A percentile compares a stretch with the other conserved stretches of the same genome.
Evolutionary conservation across 2,113 vertebrate genomes (phyloP).

Genomic region (Protobothrops mucrosquamatus): DNA sequence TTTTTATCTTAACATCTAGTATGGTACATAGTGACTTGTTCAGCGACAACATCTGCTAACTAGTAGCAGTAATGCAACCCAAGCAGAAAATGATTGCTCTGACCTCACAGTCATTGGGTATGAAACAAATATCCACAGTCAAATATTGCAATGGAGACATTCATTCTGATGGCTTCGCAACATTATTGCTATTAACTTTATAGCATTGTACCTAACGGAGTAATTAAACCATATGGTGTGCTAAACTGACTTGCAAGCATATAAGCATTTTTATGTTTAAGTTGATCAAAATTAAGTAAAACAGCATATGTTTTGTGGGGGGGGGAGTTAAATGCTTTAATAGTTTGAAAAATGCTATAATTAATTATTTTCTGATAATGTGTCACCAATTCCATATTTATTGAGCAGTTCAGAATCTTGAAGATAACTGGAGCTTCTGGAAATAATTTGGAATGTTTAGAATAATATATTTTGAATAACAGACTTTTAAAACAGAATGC

Average conservation of each 20-base stretch:
- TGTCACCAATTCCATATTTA: not conserved
- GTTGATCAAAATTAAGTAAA: slow-evolving; percentile 73
- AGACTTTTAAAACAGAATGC: slow-evolving; percentile 26
- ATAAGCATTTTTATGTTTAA: slow-evolving; percentile 67
- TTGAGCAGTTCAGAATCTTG: slow-evolving; percentile 7
- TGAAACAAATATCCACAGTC: slow-evolving; percentile 40
- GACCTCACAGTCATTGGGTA: slow-evolving; percentile 49
- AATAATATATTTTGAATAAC: slow-evolving; percentile 33
- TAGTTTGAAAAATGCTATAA: slow-evolving; percentile 43
- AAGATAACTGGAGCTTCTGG: not conserved
- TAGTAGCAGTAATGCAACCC: slow-evolving; percentile 37
- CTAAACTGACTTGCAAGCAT: slow-evolving; percentile 56
- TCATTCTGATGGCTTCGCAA: slow-evolving; percentile 55
- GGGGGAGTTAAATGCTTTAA: slow-evolving; percentile 52
- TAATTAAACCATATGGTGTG: slow-evolving; percentile 76
- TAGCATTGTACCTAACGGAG: slow-evolving; percentile 63
- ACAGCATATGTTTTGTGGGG: slow-evolving; percentile 71
- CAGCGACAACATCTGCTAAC: slow-evolving; percentile 37
- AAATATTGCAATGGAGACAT: slow-evolving; percentile 35
- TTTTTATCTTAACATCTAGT: not conserved
- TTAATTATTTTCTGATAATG: not conserved
- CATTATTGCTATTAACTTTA: slow-evolving; percentile 68
- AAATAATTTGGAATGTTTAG: not conserved
- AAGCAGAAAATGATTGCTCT: slow-evolving; percentile 46
- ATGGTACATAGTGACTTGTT: slow-evolving; percentile 43